Percentiles rank a stretch among this genome's conserved stretches.
Conservation (phyloP, 2,113 vertebrate species). For the Vulpes lagopus region DNA sequence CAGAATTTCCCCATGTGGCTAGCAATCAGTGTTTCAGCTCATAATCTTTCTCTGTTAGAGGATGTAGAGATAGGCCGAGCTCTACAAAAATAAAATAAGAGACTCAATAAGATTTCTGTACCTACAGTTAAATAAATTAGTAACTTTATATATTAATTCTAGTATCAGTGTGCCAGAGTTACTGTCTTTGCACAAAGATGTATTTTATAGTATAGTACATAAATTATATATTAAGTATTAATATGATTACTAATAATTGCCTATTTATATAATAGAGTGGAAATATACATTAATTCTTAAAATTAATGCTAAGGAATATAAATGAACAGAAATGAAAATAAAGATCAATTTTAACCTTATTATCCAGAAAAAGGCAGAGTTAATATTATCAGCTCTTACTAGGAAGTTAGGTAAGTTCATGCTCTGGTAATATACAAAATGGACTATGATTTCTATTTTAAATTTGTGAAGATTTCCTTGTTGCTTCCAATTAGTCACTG, state of each 20-base stretch:
- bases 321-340: constrained; percentile 39
- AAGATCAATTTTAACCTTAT: not conserved
- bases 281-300: not conserved
- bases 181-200: not conserved
- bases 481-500: not conserved
- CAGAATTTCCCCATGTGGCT: not conserved
- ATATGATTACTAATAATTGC: not conserved
- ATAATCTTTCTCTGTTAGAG: not conserved
- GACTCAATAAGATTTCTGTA: not conserved
- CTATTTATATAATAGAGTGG: not conserved
- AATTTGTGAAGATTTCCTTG: not conserved
- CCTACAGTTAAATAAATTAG: not conserved
- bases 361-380: not conserved
- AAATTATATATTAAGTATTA: constrained; percentile 16
- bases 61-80: not conserved
- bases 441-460: not conserved
- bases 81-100: not conserved
- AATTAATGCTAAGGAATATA: not conserved
- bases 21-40: not conserved
- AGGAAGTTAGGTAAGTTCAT: not conserved
- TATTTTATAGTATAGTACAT: not conserved
- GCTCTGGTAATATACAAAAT: not conserved
- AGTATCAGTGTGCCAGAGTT: not conserved
- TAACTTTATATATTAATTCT: not conserved
- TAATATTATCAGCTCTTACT: not conserved